phyloP scores from a whole-genome alignment of 1,140 invertebrate species.

The Mizuhopecten yessoensis region DNA sequence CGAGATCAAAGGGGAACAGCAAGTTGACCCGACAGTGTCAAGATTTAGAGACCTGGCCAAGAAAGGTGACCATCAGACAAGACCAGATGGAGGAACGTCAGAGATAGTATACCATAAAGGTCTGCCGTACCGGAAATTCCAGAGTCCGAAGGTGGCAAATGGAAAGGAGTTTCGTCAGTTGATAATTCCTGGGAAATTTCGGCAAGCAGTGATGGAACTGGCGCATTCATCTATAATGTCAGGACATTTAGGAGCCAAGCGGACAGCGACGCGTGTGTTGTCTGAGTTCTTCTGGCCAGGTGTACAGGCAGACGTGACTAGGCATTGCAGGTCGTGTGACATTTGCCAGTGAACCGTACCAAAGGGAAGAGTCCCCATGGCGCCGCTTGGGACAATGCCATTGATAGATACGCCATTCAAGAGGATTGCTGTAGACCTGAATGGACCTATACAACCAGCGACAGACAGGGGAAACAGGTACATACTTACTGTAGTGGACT shows the following conservation, averaged over 20 bases:
- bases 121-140: constrained; percentile 42
- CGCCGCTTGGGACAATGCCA: too few species aligned
- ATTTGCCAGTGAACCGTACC: too few species aligned
- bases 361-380: too few species aligned
- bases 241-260: constrained; percentile 58
- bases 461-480: too few species aligned
- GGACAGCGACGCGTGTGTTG: constrained; percentile 53
- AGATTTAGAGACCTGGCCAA: background rate
- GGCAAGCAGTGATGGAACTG: constrained; percentile 52
- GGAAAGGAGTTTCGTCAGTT: constrained; percentile 27
- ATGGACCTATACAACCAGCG: too few species aligned
- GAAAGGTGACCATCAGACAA: background rate
- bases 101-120: background rate
- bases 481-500: too few species aligned
- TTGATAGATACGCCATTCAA: too few species aligned
- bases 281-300: constrained; percentile 68
- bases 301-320: constrained; percentile 49
- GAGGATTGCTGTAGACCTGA: too few species aligned
- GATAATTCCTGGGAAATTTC: constrained; percentile 40
- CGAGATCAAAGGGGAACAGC: background rate
- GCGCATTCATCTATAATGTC: constrained; percentile 61
- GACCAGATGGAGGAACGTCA: background rate
- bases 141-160: constrained; percentile 10
- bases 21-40: background rate
- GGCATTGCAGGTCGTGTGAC: too few species aligned